Conservation (phyloP, 1,140 invertebrate species). For the Heterodera schachtii region DNA sequence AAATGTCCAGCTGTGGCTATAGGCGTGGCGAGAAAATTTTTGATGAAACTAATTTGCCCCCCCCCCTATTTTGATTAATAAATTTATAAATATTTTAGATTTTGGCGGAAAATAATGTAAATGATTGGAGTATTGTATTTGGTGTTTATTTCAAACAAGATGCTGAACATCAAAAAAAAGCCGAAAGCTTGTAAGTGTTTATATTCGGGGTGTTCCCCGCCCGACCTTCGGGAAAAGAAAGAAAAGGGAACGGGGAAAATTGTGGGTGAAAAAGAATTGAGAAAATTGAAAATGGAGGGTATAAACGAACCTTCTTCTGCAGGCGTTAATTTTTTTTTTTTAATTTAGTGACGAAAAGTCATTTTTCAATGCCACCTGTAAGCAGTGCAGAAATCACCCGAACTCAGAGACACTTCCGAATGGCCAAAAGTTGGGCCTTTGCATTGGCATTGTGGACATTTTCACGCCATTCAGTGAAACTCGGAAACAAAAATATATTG, state of each 20-base stretch:
- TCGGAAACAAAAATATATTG: not conserved
- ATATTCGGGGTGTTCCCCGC: too few species aligned
- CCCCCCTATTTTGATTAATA: too few species aligned
- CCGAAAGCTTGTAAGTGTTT: not conserved
- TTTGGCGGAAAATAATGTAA: not conserved
- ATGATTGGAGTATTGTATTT: not conserved
- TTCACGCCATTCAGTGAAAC: not conserved
- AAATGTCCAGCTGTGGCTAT: too few species aligned
- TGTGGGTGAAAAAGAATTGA: too few species aligned
- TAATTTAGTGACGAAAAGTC: not conserved
- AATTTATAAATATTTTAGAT: not conserved
- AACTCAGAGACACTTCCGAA: not conserved
- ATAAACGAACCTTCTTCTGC: too few species aligned
- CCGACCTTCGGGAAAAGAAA: too few species aligned
- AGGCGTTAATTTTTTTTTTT: not conserved
- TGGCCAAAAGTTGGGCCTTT: not conserved
- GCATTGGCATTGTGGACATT: not conserved
- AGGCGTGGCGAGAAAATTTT: too few species aligned
- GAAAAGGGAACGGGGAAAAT: too few species aligned
- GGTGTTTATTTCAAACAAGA: not conserved
- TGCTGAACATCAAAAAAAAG: not conserved
- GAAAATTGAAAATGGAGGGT: too few species aligned
- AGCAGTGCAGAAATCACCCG: not conserved
- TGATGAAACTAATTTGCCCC: too few species aligned
- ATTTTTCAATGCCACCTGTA: not conserved